Evolutionary conservation across 2,888 invertebrate genomes (phyloP).

Genomic region (Xestoiulus laeticollis): DNA sequence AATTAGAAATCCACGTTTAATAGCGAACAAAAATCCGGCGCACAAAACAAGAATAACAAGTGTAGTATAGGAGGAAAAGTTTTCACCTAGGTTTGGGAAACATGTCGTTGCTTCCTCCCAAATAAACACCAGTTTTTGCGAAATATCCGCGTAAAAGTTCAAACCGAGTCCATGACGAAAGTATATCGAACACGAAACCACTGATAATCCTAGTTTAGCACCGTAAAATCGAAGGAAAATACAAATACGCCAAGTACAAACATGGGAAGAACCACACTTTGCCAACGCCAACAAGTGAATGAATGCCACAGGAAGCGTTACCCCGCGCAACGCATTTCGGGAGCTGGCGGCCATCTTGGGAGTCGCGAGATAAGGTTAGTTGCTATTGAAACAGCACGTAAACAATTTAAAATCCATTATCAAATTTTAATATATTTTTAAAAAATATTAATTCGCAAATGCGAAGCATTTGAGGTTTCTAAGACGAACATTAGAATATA

Average conservation of each 20-base stretch:
- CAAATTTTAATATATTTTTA: no score
- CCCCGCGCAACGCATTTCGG: background rate
- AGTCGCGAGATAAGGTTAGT: background rate
- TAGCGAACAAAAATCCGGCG: background rate
- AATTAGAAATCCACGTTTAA: background rate
- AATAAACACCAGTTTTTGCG: background rate
- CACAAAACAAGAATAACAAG: background rate
- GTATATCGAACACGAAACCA: no score
- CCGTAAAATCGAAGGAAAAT: background rate
- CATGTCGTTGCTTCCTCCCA: background rate
- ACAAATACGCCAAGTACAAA: background rate
- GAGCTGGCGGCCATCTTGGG: background rate
- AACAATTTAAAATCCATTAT: background rate
- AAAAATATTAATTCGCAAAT: no score
- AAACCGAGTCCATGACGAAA: background rate
- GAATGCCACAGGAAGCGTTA: constrained; percentile 2
- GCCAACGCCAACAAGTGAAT: background rate
- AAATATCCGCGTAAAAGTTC: background rate
- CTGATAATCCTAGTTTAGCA: background rate
- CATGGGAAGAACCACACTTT: background rate
- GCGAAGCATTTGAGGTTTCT: no score
- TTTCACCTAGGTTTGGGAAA: background rate
- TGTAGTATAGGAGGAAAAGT: background rate
- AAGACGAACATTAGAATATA: no score
- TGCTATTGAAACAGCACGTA: no score